A percentile compares a stretch with the other conserved stretches of the same genome.
phyloP scores from a whole-genome alignment of 2,797 vertebrate genomes.

The Sebastes matsubarae region DNA sequence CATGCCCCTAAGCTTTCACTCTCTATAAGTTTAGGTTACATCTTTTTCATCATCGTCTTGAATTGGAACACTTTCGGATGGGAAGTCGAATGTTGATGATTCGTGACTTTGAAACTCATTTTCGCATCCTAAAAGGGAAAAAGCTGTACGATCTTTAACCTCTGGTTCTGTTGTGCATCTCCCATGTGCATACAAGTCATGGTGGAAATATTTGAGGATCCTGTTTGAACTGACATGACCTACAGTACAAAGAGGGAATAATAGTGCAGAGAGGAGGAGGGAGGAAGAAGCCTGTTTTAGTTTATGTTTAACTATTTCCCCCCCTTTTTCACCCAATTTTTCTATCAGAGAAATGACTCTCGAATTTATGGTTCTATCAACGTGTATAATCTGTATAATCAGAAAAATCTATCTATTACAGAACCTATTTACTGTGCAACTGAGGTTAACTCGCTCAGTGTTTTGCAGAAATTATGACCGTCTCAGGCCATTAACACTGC shows the following conservation, averaged over 20 bases:
- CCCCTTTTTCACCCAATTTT: background rate
- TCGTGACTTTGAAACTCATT: conserved; percentile 64
- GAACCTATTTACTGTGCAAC: background rate
- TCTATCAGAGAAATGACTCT: background rate
- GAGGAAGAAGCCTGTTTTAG: conserved; percentile 21
- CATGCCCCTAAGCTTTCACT: conserved; percentile 55
- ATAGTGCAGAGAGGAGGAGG: conserved; percentile 27
- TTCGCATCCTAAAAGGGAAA: conserved; percentile 68
- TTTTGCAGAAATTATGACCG: conserved; percentile 1
- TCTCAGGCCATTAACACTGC: background rate
- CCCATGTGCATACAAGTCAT: conserved; percentile 71
- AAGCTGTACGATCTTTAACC: conserved; percentile 65
- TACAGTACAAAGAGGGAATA: conserved; percentile 52
- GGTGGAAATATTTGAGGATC: conserved; percentile 70
- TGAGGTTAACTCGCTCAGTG: background rate
- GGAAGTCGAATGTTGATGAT: conserved; percentile 65
- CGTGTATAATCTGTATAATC: background rate
- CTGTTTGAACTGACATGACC: conserved; percentile 69
- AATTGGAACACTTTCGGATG: conserved; percentile 50
- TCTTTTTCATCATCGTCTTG: conserved; percentile 62
- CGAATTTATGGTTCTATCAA: background rate
- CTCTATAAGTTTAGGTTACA: conserved; percentile 51
- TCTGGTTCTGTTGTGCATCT: conserved; percentile 47
- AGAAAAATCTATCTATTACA: background rate
- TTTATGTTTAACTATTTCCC: conserved; percentile 28